phyloP scores from a whole-genome alignment of 1,140 invertebrate genomes.

The Polypedilum vanderplanki region DNA sequence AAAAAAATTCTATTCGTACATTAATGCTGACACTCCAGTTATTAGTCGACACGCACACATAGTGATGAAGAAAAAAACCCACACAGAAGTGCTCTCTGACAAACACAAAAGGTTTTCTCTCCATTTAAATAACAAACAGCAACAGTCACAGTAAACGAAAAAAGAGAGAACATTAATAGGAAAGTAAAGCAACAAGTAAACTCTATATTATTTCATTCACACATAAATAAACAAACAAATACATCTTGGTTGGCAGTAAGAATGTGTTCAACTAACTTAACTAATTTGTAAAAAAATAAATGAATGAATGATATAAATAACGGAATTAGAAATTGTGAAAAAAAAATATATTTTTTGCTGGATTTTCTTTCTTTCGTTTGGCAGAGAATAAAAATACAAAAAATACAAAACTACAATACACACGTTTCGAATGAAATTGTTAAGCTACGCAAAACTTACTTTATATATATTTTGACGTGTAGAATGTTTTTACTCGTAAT shows the following conservation, averaged over 20 bases:
- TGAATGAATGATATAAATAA: slow-evolving; percentile 25
- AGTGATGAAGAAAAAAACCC: not conserved
- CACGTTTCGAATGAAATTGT: no score
- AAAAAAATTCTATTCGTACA: not conserved
- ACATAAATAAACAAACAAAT: not conserved
- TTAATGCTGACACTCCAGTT: not conserved
- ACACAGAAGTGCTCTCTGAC: not conserved
- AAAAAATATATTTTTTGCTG: slow-evolving; percentile 7
- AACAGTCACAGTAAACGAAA: no score
- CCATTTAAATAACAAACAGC: no score
- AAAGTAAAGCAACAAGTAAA: slow-evolving; percentile 13
- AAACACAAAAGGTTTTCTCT: no score
- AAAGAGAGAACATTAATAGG: not conserved
- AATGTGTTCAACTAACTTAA: not conserved
- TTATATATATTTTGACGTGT: no score
- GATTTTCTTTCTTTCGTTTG: not conserved
- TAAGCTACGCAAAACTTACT: no score
- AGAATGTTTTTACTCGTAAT: no score
- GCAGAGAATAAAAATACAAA: no score
- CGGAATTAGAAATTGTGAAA: slow-evolving; percentile 22
- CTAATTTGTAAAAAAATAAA: slow-evolving; percentile 24
- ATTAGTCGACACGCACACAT: not conserved
- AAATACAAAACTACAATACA: no score
- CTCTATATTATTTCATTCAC: not conserved
- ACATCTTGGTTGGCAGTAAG: not conserved